Base-by-base conservation (phyloP, 2,888 invertebrate genomes). In the Fabriciana adippe region DNA sequence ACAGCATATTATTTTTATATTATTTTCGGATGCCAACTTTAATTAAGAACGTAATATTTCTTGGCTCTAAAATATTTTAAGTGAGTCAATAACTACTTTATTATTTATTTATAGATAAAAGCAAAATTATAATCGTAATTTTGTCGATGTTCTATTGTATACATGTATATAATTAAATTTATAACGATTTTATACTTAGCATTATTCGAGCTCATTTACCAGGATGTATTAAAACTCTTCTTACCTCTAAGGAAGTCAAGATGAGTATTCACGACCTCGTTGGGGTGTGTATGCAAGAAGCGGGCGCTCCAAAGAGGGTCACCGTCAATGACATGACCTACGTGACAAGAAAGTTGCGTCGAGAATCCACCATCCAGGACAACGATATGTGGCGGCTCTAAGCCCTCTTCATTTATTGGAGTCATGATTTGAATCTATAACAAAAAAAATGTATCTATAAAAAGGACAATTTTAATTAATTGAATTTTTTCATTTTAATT, bases 261-360 rank as follows among this genome's bases (percentile, higher is more conserved):
- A 86, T 98, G 98, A 0, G 97, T 96, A 75, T 94, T 94, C 72
- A 96, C 93, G 64, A 98, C 95, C 63, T 96, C 96, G 15, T 96
- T 94, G 3, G 97, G 97, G 85, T 97, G 94, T 1, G 96, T 96
- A 67, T 95, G 94, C 71, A 98, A 93, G 79, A 97, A 96, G 68
- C 96, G 94, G 6, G 97, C 96, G 79, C 97, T 97, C 98, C 98
- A 98, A 47, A 98, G 86, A 0, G 97, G 97, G 85, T 98, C 97
- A 0, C 96, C 96, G 82, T 97, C 96, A 68, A 97, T 95, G 66
- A 94, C 94, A 74, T 95, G 94, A 0, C 95, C 94, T 21, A 96
- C 95, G 84, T 96, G 95, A 61, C 95, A 95, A 2, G 95, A 95
- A 74, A 97, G 93, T 86, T 97, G 97, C 11, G 97, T 95, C 14